A percentile compares a stretch with the other conserved stretches of the same genome.
Conservation (phyloP, 2,113 vertebrate species). For the Stictonetta naevosa region DNA sequence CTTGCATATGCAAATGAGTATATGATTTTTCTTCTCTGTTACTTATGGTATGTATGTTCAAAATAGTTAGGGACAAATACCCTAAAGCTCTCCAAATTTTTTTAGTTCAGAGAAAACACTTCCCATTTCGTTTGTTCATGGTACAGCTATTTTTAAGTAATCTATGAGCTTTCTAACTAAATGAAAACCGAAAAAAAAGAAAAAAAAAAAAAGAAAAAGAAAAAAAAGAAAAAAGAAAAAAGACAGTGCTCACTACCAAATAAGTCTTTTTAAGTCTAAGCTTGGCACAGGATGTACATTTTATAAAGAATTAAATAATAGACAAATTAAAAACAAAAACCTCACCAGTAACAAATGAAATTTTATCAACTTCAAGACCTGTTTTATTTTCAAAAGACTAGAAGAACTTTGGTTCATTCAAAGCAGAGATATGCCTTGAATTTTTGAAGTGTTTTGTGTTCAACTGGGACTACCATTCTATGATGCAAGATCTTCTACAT, state of each 20-base stretch:
- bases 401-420: neutral
- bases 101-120: neutral
- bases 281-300: neutral
- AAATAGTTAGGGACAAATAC: neutral
- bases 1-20: fast-evolving
- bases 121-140: neutral
- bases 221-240: no score
- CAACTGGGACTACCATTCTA: neutral
- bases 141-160: neutral
- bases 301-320: neutral
- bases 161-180: neutral
- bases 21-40: neutral
- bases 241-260: neutral
- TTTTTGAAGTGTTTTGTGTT: neutral
- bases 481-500: neutral
- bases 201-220: no score
- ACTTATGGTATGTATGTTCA: neutral
- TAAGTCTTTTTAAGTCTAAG: neutral
- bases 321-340: neutral
- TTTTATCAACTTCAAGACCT: neutral
- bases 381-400: neutral
- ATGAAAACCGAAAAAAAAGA: neutral
- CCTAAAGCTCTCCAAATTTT: neutral
- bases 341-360: neutral
- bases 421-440: neutral